Percentiles rank a stretch among this genome's conserved stretches.
phyloP scores from a whole-genome alignment of 2,113 vertebrate species.

The Catharus minimus region DNA sequence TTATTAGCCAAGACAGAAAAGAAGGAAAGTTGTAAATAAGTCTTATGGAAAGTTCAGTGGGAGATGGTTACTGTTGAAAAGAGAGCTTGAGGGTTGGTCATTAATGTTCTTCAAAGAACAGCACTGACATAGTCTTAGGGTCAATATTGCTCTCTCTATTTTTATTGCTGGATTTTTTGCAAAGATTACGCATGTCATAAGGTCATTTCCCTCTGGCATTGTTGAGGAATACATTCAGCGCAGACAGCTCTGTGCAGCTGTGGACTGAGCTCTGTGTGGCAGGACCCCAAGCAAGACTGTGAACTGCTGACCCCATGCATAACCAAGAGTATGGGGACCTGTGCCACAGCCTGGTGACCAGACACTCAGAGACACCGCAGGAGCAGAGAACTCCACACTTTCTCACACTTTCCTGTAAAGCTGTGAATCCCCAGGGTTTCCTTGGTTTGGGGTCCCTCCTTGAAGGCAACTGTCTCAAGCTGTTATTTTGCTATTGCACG shows the following conservation, averaged over 20 bases:
- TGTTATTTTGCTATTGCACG: not conserved
- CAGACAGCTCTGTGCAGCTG: not conserved
- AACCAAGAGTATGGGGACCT: not conserved
- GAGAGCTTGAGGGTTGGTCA: not conserved
- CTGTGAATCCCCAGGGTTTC: not conserved
- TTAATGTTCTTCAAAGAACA: not conserved
- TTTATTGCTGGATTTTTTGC: not conserved
- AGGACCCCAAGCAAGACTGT: not conserved
- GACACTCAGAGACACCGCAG: accelerated
- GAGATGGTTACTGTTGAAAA: not conserved
- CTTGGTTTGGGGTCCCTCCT: not conserved
- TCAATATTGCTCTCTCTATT: not conserved
- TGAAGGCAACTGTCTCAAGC: not conserved
- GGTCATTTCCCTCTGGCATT: not conserved
- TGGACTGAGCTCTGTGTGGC: not conserved
- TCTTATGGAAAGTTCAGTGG: not conserved
- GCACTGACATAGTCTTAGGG: not conserved
- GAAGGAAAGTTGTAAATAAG: not conserved
- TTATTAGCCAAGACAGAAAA: not conserved
- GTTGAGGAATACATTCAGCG: not conserved
- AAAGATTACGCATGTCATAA: not conserved
- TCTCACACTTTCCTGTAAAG: accelerated
- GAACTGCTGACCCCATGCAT: not conserved
- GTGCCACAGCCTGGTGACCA: not conserved
- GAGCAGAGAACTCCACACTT: not conserved